Evolutionary conservation across 2,113 vertebrate genomes (phyloP), one percentile per base, ranked within the genome.

Genomic region (Crypturellus undulatus): DNA sequence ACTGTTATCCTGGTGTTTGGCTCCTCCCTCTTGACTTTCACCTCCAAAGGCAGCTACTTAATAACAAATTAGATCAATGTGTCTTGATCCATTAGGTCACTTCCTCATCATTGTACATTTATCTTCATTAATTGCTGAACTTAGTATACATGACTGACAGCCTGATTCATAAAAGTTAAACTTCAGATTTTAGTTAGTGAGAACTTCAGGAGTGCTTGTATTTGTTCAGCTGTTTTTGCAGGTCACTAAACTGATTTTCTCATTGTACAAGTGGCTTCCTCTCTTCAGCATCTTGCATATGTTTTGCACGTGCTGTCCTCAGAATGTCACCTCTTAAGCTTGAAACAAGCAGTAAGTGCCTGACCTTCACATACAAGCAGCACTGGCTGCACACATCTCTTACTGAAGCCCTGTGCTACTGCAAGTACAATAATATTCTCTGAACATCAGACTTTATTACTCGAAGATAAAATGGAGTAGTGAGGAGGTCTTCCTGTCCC

Each of bases 21-120:
- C 68, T 75, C 49, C 83, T 94, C 87, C 70, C 43, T 70, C 56
- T 84, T 20, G 51, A 77, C 40, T 93, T 96, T 96, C 67, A 93
- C 84, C 84, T 91, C 38, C 38, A 40, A 81, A 52, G 92, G 90
- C 73, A 92, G 47, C 92, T 95, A 96, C 91, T 97, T 96, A 95
- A 95, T 95, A 87, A 93, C 84, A 93, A 95, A 93, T 97, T 87
- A 96, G 95, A 67, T 95, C 90, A 89, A 92, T 95, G 70, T 94
- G 77, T 49, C 38, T 87, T 69, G 70, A 73, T 88, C 89, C 84
- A 78, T 96, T 97, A 95, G 94, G 87, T 97, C 89, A 96, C 93
- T 97, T 97, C 95, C 95, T 97, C 87, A 56, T 94, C 78, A 84
- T 70, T 92, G 75, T 84, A 52, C 40, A 70, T 94, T 97, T 70